Percentiles rank a stretch among this genome's conserved stretches.
Conservation (phyloP, 2,113 vertebrate genomes). For the Ciconia maguari region DNA sequence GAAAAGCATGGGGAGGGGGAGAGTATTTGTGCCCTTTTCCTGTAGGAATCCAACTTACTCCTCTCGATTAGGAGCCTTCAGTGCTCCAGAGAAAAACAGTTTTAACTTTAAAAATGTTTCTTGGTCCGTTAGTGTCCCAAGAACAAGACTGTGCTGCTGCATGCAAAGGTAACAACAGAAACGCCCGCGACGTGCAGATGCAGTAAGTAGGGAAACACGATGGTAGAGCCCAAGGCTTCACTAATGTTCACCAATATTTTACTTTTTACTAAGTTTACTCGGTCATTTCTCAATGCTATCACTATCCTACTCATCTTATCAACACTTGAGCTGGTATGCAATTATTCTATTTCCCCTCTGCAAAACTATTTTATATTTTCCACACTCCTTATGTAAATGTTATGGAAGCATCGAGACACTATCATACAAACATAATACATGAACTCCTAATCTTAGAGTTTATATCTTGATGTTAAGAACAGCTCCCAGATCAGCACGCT, state of each 20-base stretch:
- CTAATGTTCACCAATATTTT: background rate
- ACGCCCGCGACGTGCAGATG: fast-evolving
- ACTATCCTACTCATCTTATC: background rate
- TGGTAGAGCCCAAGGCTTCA: fast-evolving
- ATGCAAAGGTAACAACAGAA: background rate
- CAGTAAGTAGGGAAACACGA: background rate
- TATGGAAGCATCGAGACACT: background rate
- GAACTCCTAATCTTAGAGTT: background rate
- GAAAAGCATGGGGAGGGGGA: background rate
- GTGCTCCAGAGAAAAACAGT: background rate
- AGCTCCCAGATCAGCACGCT: background rate
- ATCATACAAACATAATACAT: background rate
- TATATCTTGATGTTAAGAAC: background rate
- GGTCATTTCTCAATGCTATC: background rate
- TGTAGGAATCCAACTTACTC: background rate
- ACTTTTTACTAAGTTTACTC: background rate
- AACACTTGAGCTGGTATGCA: background rate
- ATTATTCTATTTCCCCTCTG: background rate
- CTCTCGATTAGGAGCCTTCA: background rate
- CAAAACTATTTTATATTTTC: background rate
- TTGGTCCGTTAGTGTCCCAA: background rate
- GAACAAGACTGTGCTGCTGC: background rate
- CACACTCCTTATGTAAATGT: background rate
- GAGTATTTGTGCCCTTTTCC: background rate
- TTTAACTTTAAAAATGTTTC: background rate